Evolutionary conservation across 2,113 vertebrate species (phyloP), one percentile per base, ranked within the genome.

Genomic region (Arenaria interpres): DNA sequence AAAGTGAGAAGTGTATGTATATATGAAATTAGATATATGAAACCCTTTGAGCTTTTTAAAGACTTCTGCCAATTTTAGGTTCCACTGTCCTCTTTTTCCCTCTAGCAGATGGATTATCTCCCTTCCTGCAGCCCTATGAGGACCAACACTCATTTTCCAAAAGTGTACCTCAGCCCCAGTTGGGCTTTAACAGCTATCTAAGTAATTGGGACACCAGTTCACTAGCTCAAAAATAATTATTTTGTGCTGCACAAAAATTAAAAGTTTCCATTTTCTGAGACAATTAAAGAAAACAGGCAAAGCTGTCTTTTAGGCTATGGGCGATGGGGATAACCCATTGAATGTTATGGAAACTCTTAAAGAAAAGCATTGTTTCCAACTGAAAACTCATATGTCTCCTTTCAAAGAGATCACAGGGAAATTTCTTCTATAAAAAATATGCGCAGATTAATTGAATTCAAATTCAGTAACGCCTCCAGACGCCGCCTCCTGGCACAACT

Each of bases 211-310:
- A 81, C 89, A 87, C 28, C 12, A 53, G 18, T 63, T 67, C 43
- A 10, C 71, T 60, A 56, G 53, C 35, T 96, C 30, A 88, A 94
- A 96, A 94, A 68, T 72, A 77, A 92, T 94, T 77, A 63, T 89
- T 94, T 89, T 72, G 21, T 81, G 30, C 84, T 88, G 27, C 2
- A 4, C 4, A 94, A 91, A 95, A 94, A 82, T 79, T 62, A 53
- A 39, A 96, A 87, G 20, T 87, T 95, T 94, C 81, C 12, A 21
- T 95, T 91, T 94, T 79, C 48, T 56, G 8, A 85, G 69, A 82
- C 85, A 95, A 89, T 64, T 51, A 45, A 87, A 84, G 37, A 45
- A 91, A 93, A 56, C 17, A 79, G 67, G 67, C 56, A 81, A 83
- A 90, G 24, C 22, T 67, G 59, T 89, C 84, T 94, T 94, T 93